Conservation (phyloP, 35 echinoderm and acorn worm genomes). For the Heliocidaris tuberculata region DNA sequence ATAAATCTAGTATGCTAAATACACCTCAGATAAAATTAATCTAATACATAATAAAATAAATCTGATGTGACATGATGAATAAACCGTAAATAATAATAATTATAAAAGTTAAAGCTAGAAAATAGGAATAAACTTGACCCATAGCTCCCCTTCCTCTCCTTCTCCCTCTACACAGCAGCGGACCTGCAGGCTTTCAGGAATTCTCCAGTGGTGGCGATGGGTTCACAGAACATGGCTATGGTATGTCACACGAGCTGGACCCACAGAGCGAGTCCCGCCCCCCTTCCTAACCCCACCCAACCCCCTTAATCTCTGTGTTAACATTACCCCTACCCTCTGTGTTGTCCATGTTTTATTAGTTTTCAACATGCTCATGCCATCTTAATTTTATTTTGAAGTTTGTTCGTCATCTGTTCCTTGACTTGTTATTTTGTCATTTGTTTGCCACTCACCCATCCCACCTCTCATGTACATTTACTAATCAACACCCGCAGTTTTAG, state of each 20-base stretch:
- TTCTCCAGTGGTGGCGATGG: not conserved
- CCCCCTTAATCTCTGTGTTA: not conserved
- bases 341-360: not conserved
- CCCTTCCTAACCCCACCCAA: no score
- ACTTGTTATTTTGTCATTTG: not conserved
- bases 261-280: not conserved
- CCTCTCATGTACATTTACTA: not conserved
- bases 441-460: not conserved
- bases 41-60: no score
- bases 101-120: not conserved
- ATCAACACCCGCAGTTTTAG: not conserved
- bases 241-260: slow-evolving; percentile 21
- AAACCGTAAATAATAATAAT: not conserved
- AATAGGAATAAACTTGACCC: not conserved
- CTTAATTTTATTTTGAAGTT: no score
- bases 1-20: no score
- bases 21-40: no score
- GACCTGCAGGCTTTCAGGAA: not conserved
- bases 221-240: not conserved
- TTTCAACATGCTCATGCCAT: not conserved
- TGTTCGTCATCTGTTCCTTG: not conserved
- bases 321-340: not conserved
- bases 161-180: not conserved
- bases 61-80: not conserved
- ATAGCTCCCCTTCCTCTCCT: slow-evolving; percentile 16